A percentile compares a stretch with the other conserved stretches of the same genome.
Conservation (phyloP, 1,140 invertebrate genomes). For the Streblospio benedicti region DNA sequence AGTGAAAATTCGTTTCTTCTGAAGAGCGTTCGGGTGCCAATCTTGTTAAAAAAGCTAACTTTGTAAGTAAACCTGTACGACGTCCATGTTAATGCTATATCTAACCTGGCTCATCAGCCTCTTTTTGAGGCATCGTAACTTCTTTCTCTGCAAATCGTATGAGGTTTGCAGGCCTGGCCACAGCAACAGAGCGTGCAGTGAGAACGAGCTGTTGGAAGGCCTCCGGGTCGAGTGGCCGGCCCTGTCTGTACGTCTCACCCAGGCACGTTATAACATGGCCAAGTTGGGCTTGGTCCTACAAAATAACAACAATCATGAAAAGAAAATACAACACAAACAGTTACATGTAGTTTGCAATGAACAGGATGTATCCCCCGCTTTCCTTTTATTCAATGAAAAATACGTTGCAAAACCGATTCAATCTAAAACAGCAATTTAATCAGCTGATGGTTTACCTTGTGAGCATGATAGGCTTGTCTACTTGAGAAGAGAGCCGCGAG, state of each 20-base stretch:
- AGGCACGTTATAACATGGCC: conserved; percentile 64
- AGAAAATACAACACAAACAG: no score
- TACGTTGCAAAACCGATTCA: no score
- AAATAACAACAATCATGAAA: conserved; percentile 23
- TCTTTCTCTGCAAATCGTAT: conserved; percentile 61
- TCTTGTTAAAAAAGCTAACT: no score
- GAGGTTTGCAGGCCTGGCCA: conserved; percentile 71
- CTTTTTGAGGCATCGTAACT: no score
- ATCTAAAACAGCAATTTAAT: not conserved
- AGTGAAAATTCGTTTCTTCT: no score
- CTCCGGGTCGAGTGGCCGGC: conserved; percentile 73
- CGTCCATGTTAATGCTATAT: no score
- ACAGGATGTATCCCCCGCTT: no score
- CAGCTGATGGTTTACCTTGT: conserved; percentile 53
- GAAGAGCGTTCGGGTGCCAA: no score
- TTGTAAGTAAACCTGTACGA: no score
- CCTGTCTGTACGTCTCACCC: conserved; percentile 53
- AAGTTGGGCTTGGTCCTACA: conserved; percentile 74
- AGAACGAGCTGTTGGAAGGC: conserved; percentile 79
- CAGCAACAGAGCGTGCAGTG: conserved; percentile 73
- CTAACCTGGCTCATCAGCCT: no score
- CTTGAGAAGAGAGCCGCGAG: conserved; percentile 69
- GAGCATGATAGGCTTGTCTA: conserved; percentile 67
- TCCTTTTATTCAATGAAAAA: no score
- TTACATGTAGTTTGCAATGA: no score